Conservation (phyloP, 2,797 vertebrate genomes). For the Etheostoma perlongum region DNA sequence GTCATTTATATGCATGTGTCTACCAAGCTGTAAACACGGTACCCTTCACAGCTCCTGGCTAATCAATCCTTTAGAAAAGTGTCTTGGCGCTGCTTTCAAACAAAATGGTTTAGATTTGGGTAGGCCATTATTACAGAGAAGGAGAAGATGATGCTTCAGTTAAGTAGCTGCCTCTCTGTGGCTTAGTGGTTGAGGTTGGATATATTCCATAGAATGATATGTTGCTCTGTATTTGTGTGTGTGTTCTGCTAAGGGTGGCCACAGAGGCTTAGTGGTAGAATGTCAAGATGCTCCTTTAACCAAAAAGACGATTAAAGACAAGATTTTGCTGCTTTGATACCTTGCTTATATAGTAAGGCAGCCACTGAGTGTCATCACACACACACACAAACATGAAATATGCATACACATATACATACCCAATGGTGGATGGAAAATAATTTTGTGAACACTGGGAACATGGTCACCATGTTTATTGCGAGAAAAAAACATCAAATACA, state of each 20-base stretch:
- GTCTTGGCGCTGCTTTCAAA: constrained; percentile 49
- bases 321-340: constrained; percentile 34
- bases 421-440: constrained; percentile 4
- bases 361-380: constrained; percentile 14
- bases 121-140: constrained; percentile 75
- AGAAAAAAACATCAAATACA: constrained; percentile 10
- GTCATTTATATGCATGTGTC: constrained; percentile 1
- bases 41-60: constrained; percentile 56
- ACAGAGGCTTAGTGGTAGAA: constrained; percentile 59
- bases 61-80: constrained; percentile 67
- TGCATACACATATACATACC: not conserved
- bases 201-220: constrained; percentile 67
- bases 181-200: constrained; percentile 70
- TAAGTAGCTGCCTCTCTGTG: constrained; percentile 64
- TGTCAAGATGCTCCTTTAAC: constrained; percentile 65
- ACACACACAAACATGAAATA: constrained; percentile 8
- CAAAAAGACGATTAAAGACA: constrained; percentile 55
- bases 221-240: constrained; percentile 34
- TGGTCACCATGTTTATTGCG: not conserved
- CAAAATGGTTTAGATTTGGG: constrained; percentile 51
- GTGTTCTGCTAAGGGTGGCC: constrained; percentile 57
- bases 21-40: constrained; percentile 39
- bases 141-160: constrained; percentile 63
- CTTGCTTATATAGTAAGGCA: constrained; percentile 13
- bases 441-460: constrained; percentile 6